Base-by-base conservation (phyloP, 2,113 vertebrate genomes). In the Epinephelus lanceolatus region DNA sequence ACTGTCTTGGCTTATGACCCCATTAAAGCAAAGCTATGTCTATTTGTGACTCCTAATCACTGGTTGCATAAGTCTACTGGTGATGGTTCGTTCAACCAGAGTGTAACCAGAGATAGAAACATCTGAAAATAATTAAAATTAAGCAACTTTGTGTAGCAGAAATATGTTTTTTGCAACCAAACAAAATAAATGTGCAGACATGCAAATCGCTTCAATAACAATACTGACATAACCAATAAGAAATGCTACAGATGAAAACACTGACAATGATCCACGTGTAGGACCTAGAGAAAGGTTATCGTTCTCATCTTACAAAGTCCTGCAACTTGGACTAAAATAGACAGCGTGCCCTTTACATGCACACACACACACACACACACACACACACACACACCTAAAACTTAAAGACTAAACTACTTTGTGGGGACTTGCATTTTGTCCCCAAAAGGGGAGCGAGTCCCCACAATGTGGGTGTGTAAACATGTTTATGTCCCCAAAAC, bases 241-340 rank as follows among this genome's bases (percentile, higher is more conserved):
- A 37, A 27, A 57, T 37, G 21, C n/a, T 65, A 47, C 5, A 47
- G n/a, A 7, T 17, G 25, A 57, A 55, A 82, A 15, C 12, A 4
- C 47, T 25, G 21, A 72, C 21, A 75, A 67, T 73, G 11, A 83
- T 71, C 40, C 2, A 80, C 52, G 70, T 77, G 56, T 30, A 9
- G 19, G 49, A 73, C 67, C 6, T 4, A 10, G 55, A 68, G 69
- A 92, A 93, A 92, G 90, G 92, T 93, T 88, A 91, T 45, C 19
- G 75, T 33, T 92, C 92, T 94, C 94, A 87, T 80, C 30, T 93
- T 94, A 88, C 91, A 73, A 76, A 82, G 81, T 56, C 71, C 56
- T 9, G 61, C 60, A 74, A 49, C 86, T 84, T 49, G 33, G 53
- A 80, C 88, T 23, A 72, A 92, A 91, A 93, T 93, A 94, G 87